Evolutionary conservation across 2,113 vertebrate genomes (phyloP), one percentile per base, ranked within the genome.

Genomic region (Silurus asotus): DNA sequence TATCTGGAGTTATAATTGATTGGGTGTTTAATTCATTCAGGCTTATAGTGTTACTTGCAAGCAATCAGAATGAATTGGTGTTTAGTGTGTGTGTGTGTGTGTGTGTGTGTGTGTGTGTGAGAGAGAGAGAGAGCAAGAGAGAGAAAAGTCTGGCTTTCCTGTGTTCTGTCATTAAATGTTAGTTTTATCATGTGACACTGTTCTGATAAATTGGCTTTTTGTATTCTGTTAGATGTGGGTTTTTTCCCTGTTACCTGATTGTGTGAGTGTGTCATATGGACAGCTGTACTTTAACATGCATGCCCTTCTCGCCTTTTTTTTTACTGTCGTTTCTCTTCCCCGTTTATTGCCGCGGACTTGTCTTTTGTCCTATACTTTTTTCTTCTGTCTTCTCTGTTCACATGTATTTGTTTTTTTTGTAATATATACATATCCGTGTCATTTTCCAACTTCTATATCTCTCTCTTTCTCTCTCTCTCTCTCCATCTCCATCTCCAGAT

Each of bases 1-100:
- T 58, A 82, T 90, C 53, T 84, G 83, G 88, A 85, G 85, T 90
- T 92, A 86, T 94, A 91, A 92, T 89, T 93, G 93, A 88, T 83
- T 89, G 53, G 56, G 61, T 20, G 0, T 55, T 59, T 85, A 89
- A 88, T 86, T 87, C 89, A 37, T 37, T 37, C 87, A 87, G 90
- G 85, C 83, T 90, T 92, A 91, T 94, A 0, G 80, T 80, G n/a
- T 19, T 84, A 70, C 28, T 88, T 76, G 89, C 76, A 84, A 90
- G 89, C 90, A 93, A 93, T 94, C 90, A 37, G 88, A 87, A 82
- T 62, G 6, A 78, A 87, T 83, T 72, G 37, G 69, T 15, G 67
- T 58, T 75, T 64, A 75, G 10, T 20, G 5, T 89, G 87, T 84
- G 88, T 86, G 87, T 83, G 82, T 85, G 83, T 74, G 62, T 76